These are phyloP conservation scores for Thecophora atra DNA, from an alignment of 2,888 invertebrate genomes.

Conservation along the genomic window DNA sequence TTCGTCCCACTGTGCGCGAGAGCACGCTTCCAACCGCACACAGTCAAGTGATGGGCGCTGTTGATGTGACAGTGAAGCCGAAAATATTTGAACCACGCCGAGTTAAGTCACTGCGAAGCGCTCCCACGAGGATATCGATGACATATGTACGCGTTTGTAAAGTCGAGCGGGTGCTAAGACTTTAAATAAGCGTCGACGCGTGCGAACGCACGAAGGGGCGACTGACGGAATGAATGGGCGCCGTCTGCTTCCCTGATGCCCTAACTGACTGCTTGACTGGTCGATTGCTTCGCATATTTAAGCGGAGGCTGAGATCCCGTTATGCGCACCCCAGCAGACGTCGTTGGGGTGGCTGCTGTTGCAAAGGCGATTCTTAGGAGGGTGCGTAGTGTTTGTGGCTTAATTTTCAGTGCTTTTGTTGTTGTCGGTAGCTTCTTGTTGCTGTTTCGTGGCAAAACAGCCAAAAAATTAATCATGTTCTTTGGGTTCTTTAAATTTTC, in stretches of 20 bases:
- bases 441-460: not conserved
- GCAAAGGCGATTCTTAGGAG: not conserved
- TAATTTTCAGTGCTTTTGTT: not conserved
- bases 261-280: conserved; percentile 30
- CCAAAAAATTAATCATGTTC: conserved; percentile 6
- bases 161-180: conserved; percentile 61
- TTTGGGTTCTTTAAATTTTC: too few species aligned
- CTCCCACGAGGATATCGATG: conserved; percentile 67
- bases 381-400: not conserved
- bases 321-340: too few species aligned
- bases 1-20: conserved; percentile 18
- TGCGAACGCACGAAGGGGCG: conserved; percentile 45
- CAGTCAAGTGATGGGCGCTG: conserved; percentile 22
- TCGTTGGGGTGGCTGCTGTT: not conserved
- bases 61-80: conserved; percentile 40
- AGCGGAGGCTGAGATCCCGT: too few species aligned
- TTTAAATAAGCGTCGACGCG: conserved; percentile 63
- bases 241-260: too few species aligned
- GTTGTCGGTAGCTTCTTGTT: conserved; percentile 28
- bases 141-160: conserved; percentile 65
- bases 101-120: conserved; percentile 50
- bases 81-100: conserved; percentile 47
- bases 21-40: not conserved
- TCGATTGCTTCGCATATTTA: not conserved
- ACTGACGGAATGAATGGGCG: conserved; percentile 10